Percentiles rank a stretch among this genome's conserved stretches.
phyloP scores from a whole-genome alignment of 2,888 invertebrate species.

The Fragum whitleyi region DNA sequence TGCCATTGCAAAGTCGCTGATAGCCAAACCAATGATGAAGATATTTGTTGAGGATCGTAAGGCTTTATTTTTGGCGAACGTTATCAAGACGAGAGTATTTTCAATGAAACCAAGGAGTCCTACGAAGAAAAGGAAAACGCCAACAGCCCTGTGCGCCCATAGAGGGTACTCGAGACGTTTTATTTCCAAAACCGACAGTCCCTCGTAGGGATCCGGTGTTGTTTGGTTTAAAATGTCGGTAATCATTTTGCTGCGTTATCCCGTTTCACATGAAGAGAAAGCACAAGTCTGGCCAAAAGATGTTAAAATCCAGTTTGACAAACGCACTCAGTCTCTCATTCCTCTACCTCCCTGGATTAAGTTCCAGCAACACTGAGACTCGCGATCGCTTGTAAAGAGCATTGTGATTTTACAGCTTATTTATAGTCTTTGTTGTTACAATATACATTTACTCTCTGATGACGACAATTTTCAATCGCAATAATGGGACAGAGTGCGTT shows the following conservation, averaged over 20 bases:
- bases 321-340: slow-evolving; percentile 14
- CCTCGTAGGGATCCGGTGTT: slow-evolving; percentile 29
- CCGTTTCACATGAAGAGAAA: slow-evolving; percentile 3
- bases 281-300: neutral
- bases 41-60: slow-evolving; percentile 76
- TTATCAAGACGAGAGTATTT: slow-evolving; percentile 67
- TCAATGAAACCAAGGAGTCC: slow-evolving; percentile 63
- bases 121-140: slow-evolving; percentile 42
- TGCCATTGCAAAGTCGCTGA: slow-evolving; percentile 74
- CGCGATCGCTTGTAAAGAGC: neutral
- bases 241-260: slow-evolving; percentile 3
- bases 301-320: neutral
- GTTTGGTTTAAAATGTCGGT: slow-evolving; percentile 16
- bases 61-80: slow-evolving; percentile 69
- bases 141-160: slow-evolving; percentile 44
- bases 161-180: slow-evolving; percentile 44
- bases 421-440: neutral
- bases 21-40: slow-evolving; percentile 73
- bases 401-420: neutral
- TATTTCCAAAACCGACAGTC: slow-evolving; percentile 41
- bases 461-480: neutral
- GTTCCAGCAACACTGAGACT: neutral
- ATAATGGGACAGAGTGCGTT: neutral
- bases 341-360: neutral
- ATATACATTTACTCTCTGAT: neutral